These are phyloP conservation scores for Cydia splendana DNA, from an alignment of 1,140 invertebrate species.

Conservation along the genomic window DNA sequence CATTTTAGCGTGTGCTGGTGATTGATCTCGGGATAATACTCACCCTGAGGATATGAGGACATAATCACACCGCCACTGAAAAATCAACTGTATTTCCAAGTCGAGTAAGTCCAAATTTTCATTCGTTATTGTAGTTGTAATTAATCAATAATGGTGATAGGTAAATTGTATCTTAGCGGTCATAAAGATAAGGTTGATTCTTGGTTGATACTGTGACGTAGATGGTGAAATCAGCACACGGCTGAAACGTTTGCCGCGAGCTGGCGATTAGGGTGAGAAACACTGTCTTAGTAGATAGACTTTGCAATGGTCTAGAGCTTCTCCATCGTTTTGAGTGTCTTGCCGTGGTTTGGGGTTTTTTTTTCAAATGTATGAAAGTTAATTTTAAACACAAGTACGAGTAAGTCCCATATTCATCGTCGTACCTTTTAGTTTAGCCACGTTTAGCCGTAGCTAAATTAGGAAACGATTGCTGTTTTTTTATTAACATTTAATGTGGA, in stretches of 20 bases:
- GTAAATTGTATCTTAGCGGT: constrained; percentile 25
- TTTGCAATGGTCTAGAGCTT: not conserved
- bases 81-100: constrained; percentile 36
- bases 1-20: constrained; percentile 53
- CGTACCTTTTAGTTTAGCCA: no score
- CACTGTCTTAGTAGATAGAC: constrained; percentile 14
- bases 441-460: no score
- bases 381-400: no score
- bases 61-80: constrained; percentile 34
- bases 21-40: constrained; percentile 61
- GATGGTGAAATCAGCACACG: constrained; percentile 50
- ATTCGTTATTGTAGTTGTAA: constrained; percentile 35
- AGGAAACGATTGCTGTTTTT: no score
- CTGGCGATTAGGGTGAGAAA: constrained; percentile 52
- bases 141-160: constrained; percentile 20
- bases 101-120: not conserved
- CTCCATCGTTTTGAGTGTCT: no score
- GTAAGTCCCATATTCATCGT: no score
- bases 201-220: constrained; percentile 25
- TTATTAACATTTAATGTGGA: no score
- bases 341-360: no score
- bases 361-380: no score
- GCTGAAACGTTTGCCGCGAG: constrained; percentile 54
- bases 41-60: constrained; percentile 45
- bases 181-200: constrained; percentile 37